Base-by-base conservation (phyloP, 2,888 invertebrate genomes). In the Hyalella azteca region DNA sequence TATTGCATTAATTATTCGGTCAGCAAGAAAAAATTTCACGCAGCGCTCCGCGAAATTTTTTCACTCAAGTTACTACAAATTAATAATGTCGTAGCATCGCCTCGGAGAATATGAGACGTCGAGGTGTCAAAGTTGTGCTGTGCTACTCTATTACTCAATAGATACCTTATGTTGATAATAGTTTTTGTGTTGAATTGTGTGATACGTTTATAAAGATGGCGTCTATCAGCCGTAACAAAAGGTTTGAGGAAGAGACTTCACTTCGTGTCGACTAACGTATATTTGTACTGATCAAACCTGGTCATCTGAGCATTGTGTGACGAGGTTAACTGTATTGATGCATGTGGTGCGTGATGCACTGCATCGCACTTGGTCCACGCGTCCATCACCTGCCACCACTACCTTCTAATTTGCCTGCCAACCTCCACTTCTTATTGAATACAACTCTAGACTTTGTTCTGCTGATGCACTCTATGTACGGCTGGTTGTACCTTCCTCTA, bases 371-470 rank as follows among this genome's bases (percentile, higher is more conserved):
- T 11, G 11, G 26, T 54, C 0, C 66, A 36, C 22, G 5, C 66
- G 66, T 36, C 66, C 66, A 36, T 66, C 66, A 66, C 29, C 11
- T 66, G 66, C 66, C 36, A 13, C 66, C 36, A 19, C 36, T 36
- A 36, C 66, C 66, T 36, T 66, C 66, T 66, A 11, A 66, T 66
- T 66, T 36, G 66, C 39, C 66, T n/a, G 7, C 13, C 39, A 36
- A 4, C 45, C 39, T 4, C 36, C 26, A 19, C 66, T 29, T 66
- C 66, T 66, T 66, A 66, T 66, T 66, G 66, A 66, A 66, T 66
- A 36, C 36, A 15, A 60, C 36, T 60, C 60, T 13, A 19, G 1
- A 36, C 7, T 60, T 60, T 4, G 9, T 36, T 22, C 5, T 4
- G 36, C 54, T 54, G 54, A 7, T 54, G 26, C 54, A 54, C 22